Conservation (phyloP, 2,888 invertebrate genomes). For the Sphaeridia pumilis region DNA sequence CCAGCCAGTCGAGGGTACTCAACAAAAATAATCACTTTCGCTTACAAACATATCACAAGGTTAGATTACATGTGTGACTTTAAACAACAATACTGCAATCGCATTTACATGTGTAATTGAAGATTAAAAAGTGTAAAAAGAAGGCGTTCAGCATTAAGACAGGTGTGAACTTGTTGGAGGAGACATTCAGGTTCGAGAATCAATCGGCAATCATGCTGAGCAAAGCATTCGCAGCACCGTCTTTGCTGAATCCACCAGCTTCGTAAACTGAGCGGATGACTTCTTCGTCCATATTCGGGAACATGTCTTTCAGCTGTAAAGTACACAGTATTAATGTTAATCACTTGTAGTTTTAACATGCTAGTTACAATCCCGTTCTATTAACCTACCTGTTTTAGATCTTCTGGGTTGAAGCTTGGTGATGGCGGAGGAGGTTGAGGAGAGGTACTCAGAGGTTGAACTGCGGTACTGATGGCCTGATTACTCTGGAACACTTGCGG, state of each 20-base stretch:
- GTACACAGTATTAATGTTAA: constrained; percentile 4
- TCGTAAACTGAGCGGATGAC: constrained; percentile 83
- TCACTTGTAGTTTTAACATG: too few species aligned
- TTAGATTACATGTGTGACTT: too few species aligned
- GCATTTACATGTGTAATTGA: too few species aligned
- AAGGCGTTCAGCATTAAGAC: too few species aligned
- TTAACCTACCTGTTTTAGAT: constrained; percentile 55
- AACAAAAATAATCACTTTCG: too few species aligned
- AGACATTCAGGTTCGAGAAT: too few species aligned
- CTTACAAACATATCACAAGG: too few species aligned
- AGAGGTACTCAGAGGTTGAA: constrained; percentile 1
- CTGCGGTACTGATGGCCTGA: constrained; percentile 21
- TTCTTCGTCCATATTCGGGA: constrained; percentile 86
- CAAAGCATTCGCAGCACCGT: constrained; percentile 76
- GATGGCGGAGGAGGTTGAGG: constrained; percentile 17
- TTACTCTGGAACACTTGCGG: constrained; percentile 15
- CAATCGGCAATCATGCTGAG: constrained; percentile 62
- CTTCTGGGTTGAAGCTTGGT: constrained; percentile 42
- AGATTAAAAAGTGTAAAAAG: too few species aligned
- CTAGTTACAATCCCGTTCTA: too few species aligned
- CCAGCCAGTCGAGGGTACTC: too few species aligned
- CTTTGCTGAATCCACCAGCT: constrained; percentile 78
- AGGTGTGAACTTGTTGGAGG: too few species aligned
- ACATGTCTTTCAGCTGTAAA: constrained; percentile 86
- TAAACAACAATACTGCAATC: too few species aligned